A percentile compares a stretch with the other conserved stretches of the same genome.
These are phyloP conservation scores for Epinephelus lanceolatus DNA, from an alignment of 2,113 vertebrate species.

Conservation along the genomic window DNA sequence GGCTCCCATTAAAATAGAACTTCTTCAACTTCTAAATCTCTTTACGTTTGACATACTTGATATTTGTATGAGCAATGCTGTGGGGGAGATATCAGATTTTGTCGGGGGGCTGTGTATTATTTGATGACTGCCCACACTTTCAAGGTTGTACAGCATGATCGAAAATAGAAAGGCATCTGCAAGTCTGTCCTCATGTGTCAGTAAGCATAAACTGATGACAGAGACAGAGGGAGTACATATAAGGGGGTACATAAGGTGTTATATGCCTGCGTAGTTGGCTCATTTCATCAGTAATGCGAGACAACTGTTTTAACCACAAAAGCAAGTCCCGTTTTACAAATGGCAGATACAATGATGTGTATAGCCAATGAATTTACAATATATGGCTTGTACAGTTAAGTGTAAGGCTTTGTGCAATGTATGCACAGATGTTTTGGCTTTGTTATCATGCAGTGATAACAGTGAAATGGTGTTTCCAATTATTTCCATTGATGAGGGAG, in stretches of 20 bases:
- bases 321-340: conserved; percentile 8
- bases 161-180: conserved; percentile 54
- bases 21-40: background rate
- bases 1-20: conserved; percentile 20
- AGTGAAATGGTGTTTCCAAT: background rate
- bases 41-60: background rate
- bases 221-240: conserved; percentile 14
- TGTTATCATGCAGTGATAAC: background rate
- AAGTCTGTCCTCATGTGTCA: conserved; percentile 34
- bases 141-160: conserved; percentile 29
- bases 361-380: conserved; percentile 19
- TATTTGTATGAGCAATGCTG: conserved; percentile 21
- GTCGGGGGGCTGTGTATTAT: conserved; percentile 26
- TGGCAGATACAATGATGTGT: background rate
- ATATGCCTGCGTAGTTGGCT: background rate
- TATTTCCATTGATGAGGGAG: background rate
- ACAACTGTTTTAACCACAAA: background rate
- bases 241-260: conserved; percentile 1
- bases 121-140: conserved; percentile 56
- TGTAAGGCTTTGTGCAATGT: conserved; percentile 17
- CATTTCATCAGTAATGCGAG: conserved; percentile 18
- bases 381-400: conserved; percentile 33
- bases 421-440: background rate
- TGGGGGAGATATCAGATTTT: conserved; percentile 48
- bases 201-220: conserved; percentile 24